Conservation (phyloP, 2,797 vertebrate genomes). For the Pseudomugil tenellus region DNA sequence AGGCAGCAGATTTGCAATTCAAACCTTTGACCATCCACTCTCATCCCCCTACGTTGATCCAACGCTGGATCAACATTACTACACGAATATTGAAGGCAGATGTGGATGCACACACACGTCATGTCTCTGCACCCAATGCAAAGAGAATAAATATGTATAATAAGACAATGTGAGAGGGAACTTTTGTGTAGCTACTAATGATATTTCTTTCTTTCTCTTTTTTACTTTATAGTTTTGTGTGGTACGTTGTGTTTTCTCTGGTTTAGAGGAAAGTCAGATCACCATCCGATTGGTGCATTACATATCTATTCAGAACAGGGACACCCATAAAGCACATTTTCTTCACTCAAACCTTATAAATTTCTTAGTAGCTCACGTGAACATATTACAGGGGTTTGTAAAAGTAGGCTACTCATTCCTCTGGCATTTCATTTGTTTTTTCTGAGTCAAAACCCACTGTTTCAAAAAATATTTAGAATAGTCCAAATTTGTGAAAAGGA, state of each 20-base stretch:
- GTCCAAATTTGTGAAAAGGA: no score
- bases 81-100: constrained; percentile 63
- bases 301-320: neutral
- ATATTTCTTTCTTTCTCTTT: neutral
- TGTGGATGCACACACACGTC: constrained; percentile 61
- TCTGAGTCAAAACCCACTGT: no score
- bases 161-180: neutral
- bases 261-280: neutral
- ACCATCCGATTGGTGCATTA: neutral
- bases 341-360: neutral
- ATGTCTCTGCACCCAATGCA: constrained; percentile 42
- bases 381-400: neutral
- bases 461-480: no score
- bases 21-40: constrained; percentile 73
- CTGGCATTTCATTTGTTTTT: neutral
- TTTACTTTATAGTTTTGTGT: neutral
- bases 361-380: neutral
- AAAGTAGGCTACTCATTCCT: no score
- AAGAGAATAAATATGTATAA: constrained; percentile 19
- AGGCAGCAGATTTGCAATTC: constrained; percentile 87
- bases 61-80: no score
- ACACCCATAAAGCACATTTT: neutral
- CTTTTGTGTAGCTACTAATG: neutral
- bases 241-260: neutral
- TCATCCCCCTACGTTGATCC: constrained; percentile 36